These are phyloP conservation scores for Manis javanica DNA, from an alignment of 2,797 vertebrate genomes.

Conservation along the genomic window DNA sequence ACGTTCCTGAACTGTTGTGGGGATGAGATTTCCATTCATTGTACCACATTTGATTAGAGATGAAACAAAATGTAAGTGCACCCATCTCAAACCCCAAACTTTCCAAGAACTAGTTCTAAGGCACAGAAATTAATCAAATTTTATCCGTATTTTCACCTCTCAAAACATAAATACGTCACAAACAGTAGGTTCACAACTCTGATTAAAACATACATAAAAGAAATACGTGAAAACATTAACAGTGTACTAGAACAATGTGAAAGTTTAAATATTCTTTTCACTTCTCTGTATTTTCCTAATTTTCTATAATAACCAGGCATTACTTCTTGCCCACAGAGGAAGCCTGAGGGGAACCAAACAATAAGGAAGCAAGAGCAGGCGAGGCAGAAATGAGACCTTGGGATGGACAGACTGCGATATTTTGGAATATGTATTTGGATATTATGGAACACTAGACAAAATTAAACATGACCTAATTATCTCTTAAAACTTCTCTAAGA, in stretches of 20 bases:
- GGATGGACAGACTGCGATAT: background rate
- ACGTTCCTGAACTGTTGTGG: background rate
- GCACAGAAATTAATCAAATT: background rate
- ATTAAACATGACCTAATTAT: background rate
- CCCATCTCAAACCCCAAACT: background rate
- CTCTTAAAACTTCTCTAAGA: background rate
- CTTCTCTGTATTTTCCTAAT: background rate
- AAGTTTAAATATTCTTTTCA: background rate
- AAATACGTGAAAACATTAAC: background rate
- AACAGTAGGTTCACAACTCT: background rate
- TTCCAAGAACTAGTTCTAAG: background rate
- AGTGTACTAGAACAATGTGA: background rate
- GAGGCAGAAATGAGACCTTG: background rate
- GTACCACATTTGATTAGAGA: background rate
- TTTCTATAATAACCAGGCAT: background rate
- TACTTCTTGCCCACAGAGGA: background rate
- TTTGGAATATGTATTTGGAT: background rate
- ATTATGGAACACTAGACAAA: background rate
- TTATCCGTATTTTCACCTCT: background rate
- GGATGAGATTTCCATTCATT: background rate
- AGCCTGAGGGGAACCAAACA: background rate
- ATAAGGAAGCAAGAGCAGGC: background rate
- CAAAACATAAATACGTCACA: conserved; percentile 41
- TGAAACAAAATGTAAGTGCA: background rate
- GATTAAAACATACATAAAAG: background rate